phyloP scores from a whole-genome alignment of 2,113 vertebrate species.

The Naja naja region DNA sequence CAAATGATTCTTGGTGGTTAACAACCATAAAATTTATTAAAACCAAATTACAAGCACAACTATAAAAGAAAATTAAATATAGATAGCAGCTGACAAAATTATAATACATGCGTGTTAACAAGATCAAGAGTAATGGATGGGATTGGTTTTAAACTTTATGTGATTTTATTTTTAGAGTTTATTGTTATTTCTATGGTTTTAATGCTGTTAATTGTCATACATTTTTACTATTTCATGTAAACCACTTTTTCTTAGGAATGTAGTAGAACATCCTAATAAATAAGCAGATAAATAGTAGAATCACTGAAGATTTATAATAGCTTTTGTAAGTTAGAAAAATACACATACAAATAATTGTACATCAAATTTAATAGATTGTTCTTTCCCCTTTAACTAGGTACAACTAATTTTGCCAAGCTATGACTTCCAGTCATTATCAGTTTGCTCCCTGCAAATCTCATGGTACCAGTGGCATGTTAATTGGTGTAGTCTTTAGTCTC shows the following conservation, averaged over 20 bases:
- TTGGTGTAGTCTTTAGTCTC: neutral
- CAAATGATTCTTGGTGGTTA: neutral
- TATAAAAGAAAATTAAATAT: neutral
- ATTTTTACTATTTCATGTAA: neutral
- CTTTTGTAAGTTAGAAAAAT: neutral
- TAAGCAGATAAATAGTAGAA: neutral
- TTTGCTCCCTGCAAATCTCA: constrained; percentile 15
- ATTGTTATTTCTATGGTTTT: neutral
- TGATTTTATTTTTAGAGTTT: neutral
- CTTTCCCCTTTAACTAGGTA: constrained; percentile 16
- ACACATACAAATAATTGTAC: neutral
- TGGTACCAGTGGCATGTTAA: constrained; percentile 7
- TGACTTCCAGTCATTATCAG: constrained; percentile 5
- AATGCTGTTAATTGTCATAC: neutral
- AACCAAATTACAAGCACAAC: neutral
- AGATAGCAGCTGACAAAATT: neutral
- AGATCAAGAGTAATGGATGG: neutral
- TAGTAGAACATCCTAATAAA: neutral
- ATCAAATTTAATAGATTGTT: neutral
- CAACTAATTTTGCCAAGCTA: constrained; percentile 7
- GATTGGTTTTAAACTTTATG: neutral
- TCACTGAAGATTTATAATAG: neutral
- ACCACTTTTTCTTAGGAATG: neutral
- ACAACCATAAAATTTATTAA: neutral
- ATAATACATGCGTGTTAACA: neutral